Base-by-base conservation (phyloP, 2,888 invertebrate genomes). In the Ischnus inquisitorius region DNA sequence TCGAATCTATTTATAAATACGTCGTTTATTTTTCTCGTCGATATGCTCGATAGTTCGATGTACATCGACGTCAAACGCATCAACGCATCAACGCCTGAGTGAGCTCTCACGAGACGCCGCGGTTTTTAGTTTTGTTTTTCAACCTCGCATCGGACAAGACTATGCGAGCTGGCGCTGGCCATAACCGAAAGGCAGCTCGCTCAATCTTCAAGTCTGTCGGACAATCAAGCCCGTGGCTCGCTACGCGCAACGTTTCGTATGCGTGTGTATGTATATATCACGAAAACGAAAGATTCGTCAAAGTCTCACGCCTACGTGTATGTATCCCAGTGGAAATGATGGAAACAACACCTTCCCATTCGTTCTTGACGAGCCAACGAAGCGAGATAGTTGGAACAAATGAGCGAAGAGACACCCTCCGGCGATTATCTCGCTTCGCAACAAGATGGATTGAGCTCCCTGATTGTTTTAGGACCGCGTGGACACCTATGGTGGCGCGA, bases 371-470 rank as follows among this genome's bases (percentile, higher is more conserved):
- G 81, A 84, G 81, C 62, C 65, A 77, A 71, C 82, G 39, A 54
- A 19, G 54, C 68, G 25, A 57, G 82, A 78, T 64, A 75, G 10
- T 39, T 51, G 14, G 71, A 57, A 82, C 79, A 75, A 79, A 82
- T 82, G 75, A 48, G 46, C 79, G 78, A 48, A 72, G 54, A 51
- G 19, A 76, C 46, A 51, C 69, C 69, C 48, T 65, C 65, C 28
- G 46, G 78, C 78, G 77, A 75, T 57, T 76, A 78, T 76, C 80
- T 69, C 75, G 41, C 84, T 84, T 81, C 75, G 75, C 82, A 71
- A 46, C 80, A 89, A 89, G 89, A 89, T 88, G 83, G 86, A 89
- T 89, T 84, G 87, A 86, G 83, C 82, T 82, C 77, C 81, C 72
- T 85, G 83, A 89, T 89, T 88, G 88, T 89, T 88, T 87, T 85